Conservation (phyloP, 2,113 vertebrate genomes). For the Elgaria multicarinata region DNA sequence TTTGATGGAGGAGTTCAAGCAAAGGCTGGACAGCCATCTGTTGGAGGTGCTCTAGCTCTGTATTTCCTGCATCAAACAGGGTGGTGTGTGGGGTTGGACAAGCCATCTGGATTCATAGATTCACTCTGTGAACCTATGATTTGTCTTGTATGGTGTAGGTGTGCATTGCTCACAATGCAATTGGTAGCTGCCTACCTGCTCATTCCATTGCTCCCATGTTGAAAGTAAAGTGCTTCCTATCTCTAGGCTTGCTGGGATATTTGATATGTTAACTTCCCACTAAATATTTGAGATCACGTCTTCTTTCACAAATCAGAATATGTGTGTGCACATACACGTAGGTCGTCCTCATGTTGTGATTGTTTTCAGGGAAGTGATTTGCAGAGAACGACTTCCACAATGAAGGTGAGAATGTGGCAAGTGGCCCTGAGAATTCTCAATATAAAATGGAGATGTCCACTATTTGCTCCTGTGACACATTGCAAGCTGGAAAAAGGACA, state of each 20-base stretch:
- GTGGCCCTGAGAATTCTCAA: neutral
- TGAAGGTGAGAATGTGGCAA: neutral
- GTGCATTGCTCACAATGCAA: neutral
- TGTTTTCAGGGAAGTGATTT: neutral
- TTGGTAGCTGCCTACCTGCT: neutral
- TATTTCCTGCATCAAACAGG: neutral
- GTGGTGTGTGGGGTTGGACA: neutral
- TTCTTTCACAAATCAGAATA: too few relatives aligned
- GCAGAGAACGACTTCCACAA: neutral
- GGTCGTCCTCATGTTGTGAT: neutral
- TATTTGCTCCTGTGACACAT: neutral
- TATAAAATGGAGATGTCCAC: neutral
- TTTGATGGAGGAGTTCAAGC: neutral
- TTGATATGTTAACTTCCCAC: neutral
- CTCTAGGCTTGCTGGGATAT: neutral
- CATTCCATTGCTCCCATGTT: neutral
- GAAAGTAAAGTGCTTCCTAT: too few relatives aligned
- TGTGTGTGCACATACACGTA: neutral
- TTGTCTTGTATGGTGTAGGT: neutral
- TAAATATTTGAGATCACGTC: neutral
- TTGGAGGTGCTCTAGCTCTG: neutral
- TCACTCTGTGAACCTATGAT: neutral
- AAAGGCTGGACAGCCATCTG: neutral
- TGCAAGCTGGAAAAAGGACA: neutral
- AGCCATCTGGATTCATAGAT: neutral